Evolutionary conservation across 2,888 invertebrate species (phyloP).

Genomic region (Leptopilina myrica): DNA sequence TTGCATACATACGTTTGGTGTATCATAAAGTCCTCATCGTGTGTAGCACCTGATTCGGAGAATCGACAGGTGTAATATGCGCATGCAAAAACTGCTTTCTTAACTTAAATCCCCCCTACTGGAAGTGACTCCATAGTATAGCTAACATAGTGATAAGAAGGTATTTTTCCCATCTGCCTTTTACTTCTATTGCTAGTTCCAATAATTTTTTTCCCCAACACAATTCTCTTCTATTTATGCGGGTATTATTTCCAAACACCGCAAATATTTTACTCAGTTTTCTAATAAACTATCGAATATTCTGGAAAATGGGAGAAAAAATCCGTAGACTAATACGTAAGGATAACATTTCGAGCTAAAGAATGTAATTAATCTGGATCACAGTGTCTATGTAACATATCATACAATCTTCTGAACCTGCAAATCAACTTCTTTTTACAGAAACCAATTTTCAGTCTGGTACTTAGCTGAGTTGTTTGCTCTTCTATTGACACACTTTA

Average conservation of each 20-base stretch:
- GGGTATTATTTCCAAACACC: neutral
- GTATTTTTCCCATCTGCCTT: conserved; percentile 11
- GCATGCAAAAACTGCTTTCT: conserved; percentile 4
- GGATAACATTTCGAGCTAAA: no score
- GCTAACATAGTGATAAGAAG: neutral
- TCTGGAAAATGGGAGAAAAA: no score
- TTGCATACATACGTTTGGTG: no score
- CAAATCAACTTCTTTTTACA: conserved; percentile 16
- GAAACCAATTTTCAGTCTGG: conserved; percentile 45
- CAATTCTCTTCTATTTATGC: neutral
- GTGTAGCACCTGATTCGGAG: neutral
- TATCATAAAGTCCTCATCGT: no score
- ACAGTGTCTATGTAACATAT: neutral
- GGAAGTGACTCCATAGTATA: neutral
- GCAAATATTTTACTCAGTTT: no score
- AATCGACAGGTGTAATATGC: conserved; percentile 14
- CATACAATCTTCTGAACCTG: neutral
- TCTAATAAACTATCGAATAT: no score
- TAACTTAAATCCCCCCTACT: no score
- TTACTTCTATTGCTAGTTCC: neutral
- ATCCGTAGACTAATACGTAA: no score
- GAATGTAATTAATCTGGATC: neutral
- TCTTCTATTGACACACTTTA: conserved; percentile 73
- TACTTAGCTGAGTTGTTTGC: conserved; percentile 62
- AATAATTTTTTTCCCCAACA: neutral